phyloP scores from a whole-genome alignment of 2,797 vertebrate species.

The Squalus acanthias region DNA sequence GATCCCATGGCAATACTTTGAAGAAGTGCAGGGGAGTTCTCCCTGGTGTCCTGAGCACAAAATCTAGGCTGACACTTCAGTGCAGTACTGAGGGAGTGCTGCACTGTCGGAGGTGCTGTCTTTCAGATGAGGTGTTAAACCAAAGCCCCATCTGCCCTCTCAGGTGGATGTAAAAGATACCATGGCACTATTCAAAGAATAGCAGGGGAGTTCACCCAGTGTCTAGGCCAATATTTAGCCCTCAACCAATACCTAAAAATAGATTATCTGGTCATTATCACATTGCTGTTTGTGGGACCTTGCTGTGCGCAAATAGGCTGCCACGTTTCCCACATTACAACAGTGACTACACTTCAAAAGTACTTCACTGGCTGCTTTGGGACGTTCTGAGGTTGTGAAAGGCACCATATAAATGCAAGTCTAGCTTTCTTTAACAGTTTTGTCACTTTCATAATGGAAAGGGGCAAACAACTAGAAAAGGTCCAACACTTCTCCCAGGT shows the following conservation, averaged over 20 bases:
- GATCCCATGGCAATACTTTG: not conserved
- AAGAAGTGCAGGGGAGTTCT: not conserved
- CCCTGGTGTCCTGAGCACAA: not conserved
- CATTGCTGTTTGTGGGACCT: not conserved
- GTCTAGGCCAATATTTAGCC: too few species aligned
- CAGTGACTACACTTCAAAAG: not conserved
- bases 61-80: too few species aligned
- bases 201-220: not conserved
- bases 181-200: not conserved
- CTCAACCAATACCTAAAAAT: too few species aligned
- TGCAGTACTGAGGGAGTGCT: not conserved
- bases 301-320: not conserved
- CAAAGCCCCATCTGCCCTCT: not conserved
- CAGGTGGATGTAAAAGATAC: not conserved
- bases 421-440: too few species aligned
- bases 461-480: not conserved
- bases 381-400: not conserved
- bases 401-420: too few species aligned
- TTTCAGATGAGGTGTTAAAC: not conserved
- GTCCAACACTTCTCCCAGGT: not conserved
- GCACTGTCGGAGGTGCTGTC: not conserved
- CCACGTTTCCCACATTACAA: not conserved
- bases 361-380: not conserved
- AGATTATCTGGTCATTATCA: not conserved
- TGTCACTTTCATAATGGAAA: not conserved